Percentiles rank a stretch among this genome's conserved stretches.
These are phyloP conservation scores for Cyprinodon tularosa DNA, from an alignment of 2,113 vertebrate species.

Conservation along the genomic window DNA sequence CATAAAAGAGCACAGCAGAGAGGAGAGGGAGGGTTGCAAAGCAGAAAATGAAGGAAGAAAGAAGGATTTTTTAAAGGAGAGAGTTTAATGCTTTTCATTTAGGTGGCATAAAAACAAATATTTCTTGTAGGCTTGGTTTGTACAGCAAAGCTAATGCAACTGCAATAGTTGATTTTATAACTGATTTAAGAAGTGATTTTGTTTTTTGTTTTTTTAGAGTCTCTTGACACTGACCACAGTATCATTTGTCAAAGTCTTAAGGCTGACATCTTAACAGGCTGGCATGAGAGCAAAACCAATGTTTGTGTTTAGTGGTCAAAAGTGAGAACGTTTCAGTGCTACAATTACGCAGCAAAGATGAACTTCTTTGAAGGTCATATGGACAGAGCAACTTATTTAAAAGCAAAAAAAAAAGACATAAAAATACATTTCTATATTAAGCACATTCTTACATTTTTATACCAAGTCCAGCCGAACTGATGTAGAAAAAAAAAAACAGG, in stretches of 20 bases:
- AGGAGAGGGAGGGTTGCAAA: slow-evolving; percentile 23
- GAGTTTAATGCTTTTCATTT: slow-evolving; percentile 72
- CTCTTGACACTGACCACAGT: slow-evolving; percentile 50
- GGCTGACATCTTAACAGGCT: slow-evolving; percentile 25
- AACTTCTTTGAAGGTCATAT: background rate
- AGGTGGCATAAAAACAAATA: slow-evolving; percentile 56
- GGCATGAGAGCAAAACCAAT: slow-evolving; percentile 9
- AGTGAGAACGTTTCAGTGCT: background rate
- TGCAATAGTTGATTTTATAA: slow-evolving; percentile 41
- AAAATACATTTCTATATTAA: background rate
- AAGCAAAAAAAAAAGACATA: too few species aligned
- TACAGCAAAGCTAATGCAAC: slow-evolving; percentile 51
- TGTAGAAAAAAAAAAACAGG: background rate
- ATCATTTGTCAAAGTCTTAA: slow-evolving; percentile 30
- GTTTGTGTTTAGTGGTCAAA: slow-evolving; percentile 15
- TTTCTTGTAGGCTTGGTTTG: slow-evolving; percentile 47
- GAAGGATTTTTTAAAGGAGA: slow-evolving; percentile 58
- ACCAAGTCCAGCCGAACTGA: background rate
- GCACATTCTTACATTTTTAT: background rate
- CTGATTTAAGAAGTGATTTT: slow-evolving; percentile 57
- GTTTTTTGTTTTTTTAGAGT: slow-evolving; percentile 55
- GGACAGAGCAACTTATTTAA: background rate
- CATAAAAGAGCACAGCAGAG: slow-evolving; percentile 74
- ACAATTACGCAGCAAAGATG: too few species aligned
- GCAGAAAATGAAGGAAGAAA: slow-evolving; percentile 58